Conservation (phyloP, 2,888 invertebrate species). For the Vesta saturnalis region DNA sequence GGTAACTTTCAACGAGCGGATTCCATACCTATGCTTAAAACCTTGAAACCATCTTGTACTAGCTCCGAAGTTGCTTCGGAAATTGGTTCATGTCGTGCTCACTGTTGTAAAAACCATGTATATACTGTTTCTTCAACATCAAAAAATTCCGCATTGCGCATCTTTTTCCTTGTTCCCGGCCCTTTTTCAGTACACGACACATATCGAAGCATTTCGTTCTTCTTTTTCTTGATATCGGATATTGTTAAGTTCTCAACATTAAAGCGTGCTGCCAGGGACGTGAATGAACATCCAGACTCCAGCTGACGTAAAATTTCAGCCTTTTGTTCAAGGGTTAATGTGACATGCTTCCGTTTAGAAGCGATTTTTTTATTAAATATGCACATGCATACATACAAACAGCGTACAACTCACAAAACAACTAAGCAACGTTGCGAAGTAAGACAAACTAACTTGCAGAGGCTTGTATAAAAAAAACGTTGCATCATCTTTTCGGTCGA, state of each 20-base stretch:
- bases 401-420: too few relatives aligned
- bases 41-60: constrained; percentile 40
- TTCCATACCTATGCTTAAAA: constrained; percentile 37
- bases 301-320: too few relatives aligned
- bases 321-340: too few relatives aligned
- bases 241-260: background rate
- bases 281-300: too few relatives aligned
- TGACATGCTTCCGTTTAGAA: too few relatives aligned
- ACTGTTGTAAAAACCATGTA: constrained; percentile 13
- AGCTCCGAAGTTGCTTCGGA: constrained; percentile 33
- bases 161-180: background rate
- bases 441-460: too few relatives aligned
- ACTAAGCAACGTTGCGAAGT: too few relatives aligned
- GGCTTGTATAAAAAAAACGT: too few relatives aligned
- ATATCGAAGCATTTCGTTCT: background rate
- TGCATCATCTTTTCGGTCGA: too few relatives aligned
- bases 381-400: too few relatives aligned
- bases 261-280: too few relatives aligned
- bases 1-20: constrained; percentile 23
- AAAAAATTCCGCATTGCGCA: background rate
- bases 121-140: background rate
- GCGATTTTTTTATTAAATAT: too few relatives aligned
- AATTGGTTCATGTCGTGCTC: constrained; percentile 18
- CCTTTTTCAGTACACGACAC: background rate
- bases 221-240: background rate